These are phyloP conservation scores for Pterocles orientalis DNA, from an alignment of 2,113 vertebrate species.

Conservation along the genomic window DNA sequence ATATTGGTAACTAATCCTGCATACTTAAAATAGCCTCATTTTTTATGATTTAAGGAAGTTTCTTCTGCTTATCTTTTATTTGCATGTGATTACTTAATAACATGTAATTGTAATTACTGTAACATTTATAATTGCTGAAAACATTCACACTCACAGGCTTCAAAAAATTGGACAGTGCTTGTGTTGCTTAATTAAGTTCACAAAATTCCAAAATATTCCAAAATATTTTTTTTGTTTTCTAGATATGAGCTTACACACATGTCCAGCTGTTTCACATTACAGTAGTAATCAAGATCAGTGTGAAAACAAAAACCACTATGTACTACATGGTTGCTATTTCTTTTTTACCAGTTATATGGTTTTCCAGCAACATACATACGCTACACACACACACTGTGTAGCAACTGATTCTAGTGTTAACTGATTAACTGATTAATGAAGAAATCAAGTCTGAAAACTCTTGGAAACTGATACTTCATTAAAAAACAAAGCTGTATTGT, in stretches of 20 bases:
- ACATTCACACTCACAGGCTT: background rate
- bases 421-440: background rate
- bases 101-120: background rate
- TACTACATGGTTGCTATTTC: background rate
- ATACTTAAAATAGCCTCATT: background rate
- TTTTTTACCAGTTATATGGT: background rate
- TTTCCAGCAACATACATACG: background rate
- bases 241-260: background rate
- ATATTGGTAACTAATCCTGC: background rate
- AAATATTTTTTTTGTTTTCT: background rate
- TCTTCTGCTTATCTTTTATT: background rate
- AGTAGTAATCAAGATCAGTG: background rate
- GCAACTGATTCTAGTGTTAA: background rate
- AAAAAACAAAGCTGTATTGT: background rate
- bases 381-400: background rate
- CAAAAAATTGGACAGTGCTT: background rate
- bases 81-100: background rate
- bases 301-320: fast-evolving
- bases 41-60: background rate
- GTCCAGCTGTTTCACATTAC: background rate
- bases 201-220: background rate
- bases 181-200: background rate
- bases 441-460: background rate
- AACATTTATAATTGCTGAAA: background rate
- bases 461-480: background rate